Base-by-base conservation (phyloP, 2,888 invertebrate species). In the Tachina fera region DNA sequence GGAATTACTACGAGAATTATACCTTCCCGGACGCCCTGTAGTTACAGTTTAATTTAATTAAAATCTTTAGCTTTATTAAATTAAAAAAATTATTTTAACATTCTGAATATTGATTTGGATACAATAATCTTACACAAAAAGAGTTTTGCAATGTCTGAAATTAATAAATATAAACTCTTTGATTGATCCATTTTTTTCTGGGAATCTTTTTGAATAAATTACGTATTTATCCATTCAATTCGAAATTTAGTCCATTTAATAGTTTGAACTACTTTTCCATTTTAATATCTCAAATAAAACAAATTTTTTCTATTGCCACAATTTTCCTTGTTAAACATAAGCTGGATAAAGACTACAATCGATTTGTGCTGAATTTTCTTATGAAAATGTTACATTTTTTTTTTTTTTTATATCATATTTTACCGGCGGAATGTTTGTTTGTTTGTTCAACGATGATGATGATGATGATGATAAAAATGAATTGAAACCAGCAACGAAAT, bases 261-360 rank as follows among this genome's bases (percentile, higher is more conserved):
- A 49, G 22, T 56, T 56, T 65, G 16, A 45, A 16, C 16, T 41
- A 53, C 9, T 8, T 68, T 45, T n/a, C n/a, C 43, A 53, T 22
- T 39, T 49, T 49, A 19, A 72, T 13, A 61, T 72, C 70, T 45
- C 13, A 43, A 51, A 39, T 16, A 49, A 41, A 16, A 68, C 14
- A 22, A 43, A 58, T 71, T 22, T 71, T 53, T 16, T 19, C 16
- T 53, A 41, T 11, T 31, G 45, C 22, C 16, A 45, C 67, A 43
- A 61, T 70, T 49, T 47, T 61, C 53, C 45, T 51, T 72, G 49
- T 60, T 11, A 45, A 56, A 56, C 10, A 49, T 14, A 49, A 49
- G 58, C 56, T 72, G 56, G 47, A n/a, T 47, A 65, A 79, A 79
- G 63, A 65, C 79, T 31, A 31, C 31, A 31, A 79, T 47, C 63